Evolutionary conservation across 2,113 vertebrate genomes (phyloP).

Genomic region (Antechinus stuartii): DNA sequence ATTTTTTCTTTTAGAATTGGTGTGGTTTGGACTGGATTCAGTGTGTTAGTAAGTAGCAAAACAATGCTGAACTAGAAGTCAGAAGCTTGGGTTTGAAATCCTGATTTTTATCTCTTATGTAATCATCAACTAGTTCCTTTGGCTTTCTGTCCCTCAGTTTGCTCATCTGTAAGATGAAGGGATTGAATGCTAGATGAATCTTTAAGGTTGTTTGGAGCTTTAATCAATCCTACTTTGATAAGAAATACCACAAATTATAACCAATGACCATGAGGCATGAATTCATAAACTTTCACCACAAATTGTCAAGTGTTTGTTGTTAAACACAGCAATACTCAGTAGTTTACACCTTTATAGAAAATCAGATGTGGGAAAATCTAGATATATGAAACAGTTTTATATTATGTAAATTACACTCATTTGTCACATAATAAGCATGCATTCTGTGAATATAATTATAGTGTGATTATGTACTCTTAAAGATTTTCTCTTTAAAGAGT

Average conservation of each 20-base stretch:
- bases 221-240: neutral
- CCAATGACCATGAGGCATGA: neutral
- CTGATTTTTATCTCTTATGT: no score
- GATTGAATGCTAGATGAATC: no score
- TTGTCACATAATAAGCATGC: neutral
- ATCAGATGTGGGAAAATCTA: neutral
- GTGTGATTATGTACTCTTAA: neutral
- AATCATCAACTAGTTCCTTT: no score
- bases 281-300: conserved; percentile 52
- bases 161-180: no score
- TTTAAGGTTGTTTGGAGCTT: neutral
- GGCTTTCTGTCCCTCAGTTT: no score
- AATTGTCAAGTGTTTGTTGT: conserved; percentile 51
- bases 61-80: neutral
- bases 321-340: neutral
- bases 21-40: neutral
- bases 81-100: no score
- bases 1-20: neutral
- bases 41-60: neutral
- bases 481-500: neutral
- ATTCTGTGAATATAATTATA: neutral
- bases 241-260: neutral
- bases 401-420: neutral
- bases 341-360: neutral
- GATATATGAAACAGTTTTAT: neutral